Percentiles rank a stretch among this genome's conserved stretches.
These are phyloP conservation scores for Podarcis cretensis DNA, from an alignment of 2,113 vertebrate species.

Conservation along the genomic window DNA sequence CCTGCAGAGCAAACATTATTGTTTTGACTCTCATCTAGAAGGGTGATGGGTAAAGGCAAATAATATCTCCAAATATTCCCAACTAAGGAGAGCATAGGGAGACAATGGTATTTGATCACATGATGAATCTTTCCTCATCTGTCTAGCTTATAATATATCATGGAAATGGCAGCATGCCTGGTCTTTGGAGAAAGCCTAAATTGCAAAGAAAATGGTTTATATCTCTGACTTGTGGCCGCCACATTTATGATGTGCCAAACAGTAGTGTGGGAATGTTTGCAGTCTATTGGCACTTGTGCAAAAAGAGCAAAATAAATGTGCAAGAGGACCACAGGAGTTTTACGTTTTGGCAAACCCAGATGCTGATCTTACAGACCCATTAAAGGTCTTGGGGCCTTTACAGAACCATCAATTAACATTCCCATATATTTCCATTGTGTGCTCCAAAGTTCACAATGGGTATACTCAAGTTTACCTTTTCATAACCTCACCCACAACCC, in stretches of 20 bases:
- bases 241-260: slow-evolving; percentile 20
- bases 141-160: slow-evolving; percentile 47
- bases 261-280: background rate
- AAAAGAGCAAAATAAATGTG: slow-evolving; percentile 18
- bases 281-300: background rate
- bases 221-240: slow-evolving; percentile 14
- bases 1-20: background rate
- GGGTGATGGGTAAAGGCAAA: background rate
- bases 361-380: background rate
- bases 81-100: slow-evolving; percentile 49
- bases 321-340: background rate
- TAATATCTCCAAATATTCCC: slow-evolving; percentile 33
- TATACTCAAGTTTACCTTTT: background rate
- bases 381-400: slow-evolving; percentile 8
- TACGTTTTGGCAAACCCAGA: slow-evolving; percentile 6
- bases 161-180: slow-evolving; percentile 43
- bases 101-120: slow-evolving; percentile 11
- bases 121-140: slow-evolving; percentile 38
- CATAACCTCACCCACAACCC: background rate
- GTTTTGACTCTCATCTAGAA: background rate
- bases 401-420: background rate
- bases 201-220: slow-evolving; percentile 29
- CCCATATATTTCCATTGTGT: background rate
- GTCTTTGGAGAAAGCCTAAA: slow-evolving; percentile 29
- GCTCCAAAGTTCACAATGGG: background rate